Percentiles rank a stretch among this genome's conserved stretches.
These are phyloP conservation scores for Cercopithecus hamlyni DNA, from an alignment of 2,797 vertebrate genomes.

Conservation along the genomic window DNA sequence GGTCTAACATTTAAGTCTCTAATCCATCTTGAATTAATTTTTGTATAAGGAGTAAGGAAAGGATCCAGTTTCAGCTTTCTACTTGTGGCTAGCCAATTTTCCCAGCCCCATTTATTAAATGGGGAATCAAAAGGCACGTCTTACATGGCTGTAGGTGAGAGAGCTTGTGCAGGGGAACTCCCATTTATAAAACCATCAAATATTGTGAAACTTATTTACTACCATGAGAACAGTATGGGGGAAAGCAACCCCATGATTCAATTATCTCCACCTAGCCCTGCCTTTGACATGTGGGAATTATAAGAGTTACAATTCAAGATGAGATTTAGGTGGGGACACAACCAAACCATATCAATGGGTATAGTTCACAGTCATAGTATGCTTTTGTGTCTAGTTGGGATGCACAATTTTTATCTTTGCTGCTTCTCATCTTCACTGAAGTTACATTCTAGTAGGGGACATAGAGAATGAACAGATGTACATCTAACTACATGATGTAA, in stretches of 20 bases:
- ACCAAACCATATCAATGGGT: neutral
- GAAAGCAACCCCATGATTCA: neutral
- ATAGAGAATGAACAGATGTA: neutral
- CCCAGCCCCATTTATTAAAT: too few species aligned
- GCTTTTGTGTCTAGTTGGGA: neutral
- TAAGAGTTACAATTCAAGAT: neutral
- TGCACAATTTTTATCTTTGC: neutral
- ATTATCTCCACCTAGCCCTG: neutral
- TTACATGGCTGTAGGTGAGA: neutral
- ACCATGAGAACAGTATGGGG: neutral
- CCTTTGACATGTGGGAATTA: neutral
- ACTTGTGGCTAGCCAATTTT: too few species aligned
- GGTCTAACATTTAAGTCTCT: too few species aligned
- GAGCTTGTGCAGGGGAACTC: neutral
- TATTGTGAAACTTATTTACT: neutral
- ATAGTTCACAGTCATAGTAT: neutral
- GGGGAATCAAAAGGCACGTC: neutral
- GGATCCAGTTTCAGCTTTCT: too few species aligned
- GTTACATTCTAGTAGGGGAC: neutral
- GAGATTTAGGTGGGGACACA: neutral
- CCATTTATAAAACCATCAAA: neutral
- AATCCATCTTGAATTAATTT: too few species aligned
- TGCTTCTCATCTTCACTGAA: conserved; percentile 24
- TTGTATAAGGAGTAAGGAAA: too few species aligned
- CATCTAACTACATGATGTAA: neutral